These are phyloP conservation scores for Nesogale talazaci DNA, from an alignment of 2,113 vertebrate genomes.

Conservation along the genomic window DNA sequence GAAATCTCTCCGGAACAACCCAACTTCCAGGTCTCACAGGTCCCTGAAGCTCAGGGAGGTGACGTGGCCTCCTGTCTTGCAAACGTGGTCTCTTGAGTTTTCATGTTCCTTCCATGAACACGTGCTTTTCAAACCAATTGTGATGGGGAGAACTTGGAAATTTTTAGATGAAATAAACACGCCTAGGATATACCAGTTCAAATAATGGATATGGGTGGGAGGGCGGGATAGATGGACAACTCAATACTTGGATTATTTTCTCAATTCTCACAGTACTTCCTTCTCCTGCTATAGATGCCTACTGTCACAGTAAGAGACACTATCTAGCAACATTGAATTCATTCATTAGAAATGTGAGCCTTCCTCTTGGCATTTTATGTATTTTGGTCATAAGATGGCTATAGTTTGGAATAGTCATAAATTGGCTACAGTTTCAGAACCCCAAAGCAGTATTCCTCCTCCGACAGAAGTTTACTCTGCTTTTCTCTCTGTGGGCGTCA, in stretches of 20 bases:
- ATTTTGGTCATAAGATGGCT: not conserved
- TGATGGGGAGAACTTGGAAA: slow-evolving; percentile 16
- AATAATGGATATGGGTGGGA: not conserved
- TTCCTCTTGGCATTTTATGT: not conserved
- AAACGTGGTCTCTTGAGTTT: not conserved
- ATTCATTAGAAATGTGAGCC: not conserved
- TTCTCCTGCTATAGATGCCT: not conserved
- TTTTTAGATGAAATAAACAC: not conserved
- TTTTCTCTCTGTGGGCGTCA: not conserved
- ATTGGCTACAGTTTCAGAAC: slow-evolving; percentile 18
- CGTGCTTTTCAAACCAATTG: not conserved
- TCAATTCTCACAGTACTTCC: not conserved
- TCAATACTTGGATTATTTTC: not conserved
- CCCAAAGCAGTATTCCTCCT: slow-evolving; percentile 6
- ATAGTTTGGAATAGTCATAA: not conserved
- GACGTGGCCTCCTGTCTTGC: not conserved
- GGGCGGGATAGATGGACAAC: not conserved
- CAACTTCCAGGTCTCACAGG: not conserved
- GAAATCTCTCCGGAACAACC: too few relatives aligned
- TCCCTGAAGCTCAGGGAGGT: not conserved
- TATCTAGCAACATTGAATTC: not conserved
- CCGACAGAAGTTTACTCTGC: not conserved
- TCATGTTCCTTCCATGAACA: not conserved
- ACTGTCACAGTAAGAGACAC: not conserved
- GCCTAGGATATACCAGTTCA: not conserved